Evolutionary conservation across 2,797 vertebrate species (phyloP).

Genomic region (Lindbergichthys nudifrons): DNA sequence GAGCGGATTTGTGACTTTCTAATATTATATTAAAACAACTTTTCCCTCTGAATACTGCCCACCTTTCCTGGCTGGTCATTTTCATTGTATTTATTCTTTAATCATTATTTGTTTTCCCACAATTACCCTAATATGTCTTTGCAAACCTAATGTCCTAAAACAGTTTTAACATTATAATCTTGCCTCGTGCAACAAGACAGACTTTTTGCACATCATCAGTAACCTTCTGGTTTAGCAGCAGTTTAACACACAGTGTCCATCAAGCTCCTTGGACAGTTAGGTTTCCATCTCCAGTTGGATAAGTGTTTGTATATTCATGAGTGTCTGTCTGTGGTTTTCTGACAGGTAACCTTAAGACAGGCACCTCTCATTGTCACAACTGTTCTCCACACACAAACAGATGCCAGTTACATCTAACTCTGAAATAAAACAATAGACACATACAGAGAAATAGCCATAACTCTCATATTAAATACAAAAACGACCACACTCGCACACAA

Average conservation of each 20-base stretch:
- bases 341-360: constrained; percentile 50
- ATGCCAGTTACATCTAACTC: not conserved
- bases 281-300: constrained; percentile 54
- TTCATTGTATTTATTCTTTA: no score
- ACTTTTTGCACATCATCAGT: not conserved
- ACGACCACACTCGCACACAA: constrained; percentile 34
- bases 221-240: not conserved
- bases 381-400: constrained; percentile 13
- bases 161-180: not conserved
- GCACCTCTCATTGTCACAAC: constrained; percentile 17
- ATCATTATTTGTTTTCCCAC: no score
- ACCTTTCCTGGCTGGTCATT: no score
- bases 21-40: no score
- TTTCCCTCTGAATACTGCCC: no score
- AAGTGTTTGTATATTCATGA: constrained; percentile 74
- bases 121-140: no score
- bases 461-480: not conserved
- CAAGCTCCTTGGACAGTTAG: constrained; percentile 31
- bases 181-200: not conserved
- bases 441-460: not conserved
- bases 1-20: no score
- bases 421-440: not conserved
- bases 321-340: constrained; percentile 67
- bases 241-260: constrained; percentile 24
- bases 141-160: no score